Evolutionary conservation across 2,797 vertebrate genomes (phyloP).

Genomic region (Holocentrus rufus): DNA sequence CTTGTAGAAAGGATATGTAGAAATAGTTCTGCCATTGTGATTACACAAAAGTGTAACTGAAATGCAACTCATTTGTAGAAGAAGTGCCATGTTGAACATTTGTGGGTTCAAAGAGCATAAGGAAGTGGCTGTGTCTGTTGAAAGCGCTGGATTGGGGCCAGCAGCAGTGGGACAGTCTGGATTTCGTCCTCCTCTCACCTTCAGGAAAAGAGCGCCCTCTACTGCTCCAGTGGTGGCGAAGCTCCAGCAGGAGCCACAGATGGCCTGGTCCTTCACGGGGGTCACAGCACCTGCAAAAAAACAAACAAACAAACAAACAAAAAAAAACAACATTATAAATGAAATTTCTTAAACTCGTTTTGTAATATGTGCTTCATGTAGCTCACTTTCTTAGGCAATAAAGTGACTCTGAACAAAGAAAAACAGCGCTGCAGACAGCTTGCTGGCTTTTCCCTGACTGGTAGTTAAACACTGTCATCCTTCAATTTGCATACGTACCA

Average conservation of each 20-base stretch:
- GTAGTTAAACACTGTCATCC: background rate
- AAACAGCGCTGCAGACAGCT: no score
- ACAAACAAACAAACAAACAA: no score
- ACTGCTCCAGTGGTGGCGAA: conserved; percentile 83
- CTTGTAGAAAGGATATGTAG: background rate
- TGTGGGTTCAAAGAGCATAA: conserved; percentile 39
- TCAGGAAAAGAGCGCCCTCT: conserved; percentile 87
- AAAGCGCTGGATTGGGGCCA: conserved; percentile 20
- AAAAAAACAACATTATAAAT: background rate
- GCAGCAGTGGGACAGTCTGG: background rate
- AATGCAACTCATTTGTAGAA: conserved; percentile 8
- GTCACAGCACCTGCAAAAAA: conserved; percentile 83
- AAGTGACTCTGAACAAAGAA: no score
- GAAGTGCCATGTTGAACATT: conserved; percentile 16
- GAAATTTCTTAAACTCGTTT: no score
- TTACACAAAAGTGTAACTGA: background rate
- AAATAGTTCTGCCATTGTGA: background rate
- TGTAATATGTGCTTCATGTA: no score
- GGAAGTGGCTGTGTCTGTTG: background rate
- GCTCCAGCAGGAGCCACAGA: conserved; percentile 87
- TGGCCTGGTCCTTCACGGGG: conserved; percentile 84
- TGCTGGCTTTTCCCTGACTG: no score
- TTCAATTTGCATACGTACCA: conserved; percentile 55
- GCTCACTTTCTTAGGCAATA: no score
- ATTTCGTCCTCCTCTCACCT: conserved; percentile 69